Conservation (phyloP, 2,888 invertebrate species). For the Scaptomyza caliginosa region DNA sequence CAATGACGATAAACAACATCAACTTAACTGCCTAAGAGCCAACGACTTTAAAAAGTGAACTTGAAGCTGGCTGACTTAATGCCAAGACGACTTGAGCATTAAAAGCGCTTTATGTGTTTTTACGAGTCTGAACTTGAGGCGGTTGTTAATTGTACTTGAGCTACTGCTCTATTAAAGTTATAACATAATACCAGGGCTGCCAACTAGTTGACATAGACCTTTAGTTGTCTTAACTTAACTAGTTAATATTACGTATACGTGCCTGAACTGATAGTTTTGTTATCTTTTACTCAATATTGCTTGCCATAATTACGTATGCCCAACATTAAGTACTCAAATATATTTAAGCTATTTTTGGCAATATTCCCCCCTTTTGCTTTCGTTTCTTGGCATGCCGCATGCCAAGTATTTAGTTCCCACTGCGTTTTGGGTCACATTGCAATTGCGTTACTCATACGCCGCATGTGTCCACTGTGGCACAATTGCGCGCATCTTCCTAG, state of each 20-base stretch:
- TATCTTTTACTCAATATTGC: not conserved
- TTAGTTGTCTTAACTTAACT: not conserved
- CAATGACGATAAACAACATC: slow-evolving; percentile 38
- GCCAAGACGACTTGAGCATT: slow-evolving; percentile 20
- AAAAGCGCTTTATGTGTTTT: slow-evolving; percentile 5
- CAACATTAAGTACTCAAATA: not conserved
- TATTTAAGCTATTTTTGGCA: slow-evolving; percentile 5
- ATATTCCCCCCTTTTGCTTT: slow-evolving; percentile 12
- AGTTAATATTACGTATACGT: no score
- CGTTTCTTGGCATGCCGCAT: slow-evolving; percentile 2
- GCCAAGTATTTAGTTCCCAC: not conserved
- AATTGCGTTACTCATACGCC: slow-evolving; percentile 60
- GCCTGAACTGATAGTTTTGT: no score
- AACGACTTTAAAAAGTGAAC: slow-evolving; percentile 37
- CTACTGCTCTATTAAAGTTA: slow-evolving; percentile 33
- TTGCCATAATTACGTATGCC: not conserved
- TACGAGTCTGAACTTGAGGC: slow-evolving; percentile 33
- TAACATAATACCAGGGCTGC: not conserved
- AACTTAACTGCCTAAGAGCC: slow-evolving; percentile 30
- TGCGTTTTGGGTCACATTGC: slow-evolving; percentile 31
- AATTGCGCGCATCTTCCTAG: slow-evolving; percentile 13
- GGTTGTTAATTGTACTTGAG: slow-evolving; percentile 21
- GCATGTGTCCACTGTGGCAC: slow-evolving; percentile 38
- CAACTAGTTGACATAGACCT: not conserved
- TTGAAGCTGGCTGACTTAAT: slow-evolving; percentile 38